Evolutionary conservation across 2,113 vertebrate genomes (phyloP).

Genomic region (Pomatorhinus ruficollis): DNA sequence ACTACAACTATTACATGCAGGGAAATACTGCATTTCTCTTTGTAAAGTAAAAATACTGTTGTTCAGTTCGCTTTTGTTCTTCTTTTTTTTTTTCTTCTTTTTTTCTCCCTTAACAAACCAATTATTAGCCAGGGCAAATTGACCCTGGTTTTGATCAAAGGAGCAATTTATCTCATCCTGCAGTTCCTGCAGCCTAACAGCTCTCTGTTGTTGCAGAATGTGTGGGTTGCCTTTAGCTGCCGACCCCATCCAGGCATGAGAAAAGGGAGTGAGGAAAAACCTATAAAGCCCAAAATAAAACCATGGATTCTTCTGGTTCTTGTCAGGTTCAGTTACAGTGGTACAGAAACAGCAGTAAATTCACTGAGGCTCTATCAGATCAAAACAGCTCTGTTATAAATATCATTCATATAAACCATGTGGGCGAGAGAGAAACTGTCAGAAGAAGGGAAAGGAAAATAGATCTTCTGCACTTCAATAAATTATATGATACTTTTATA

Average conservation of each 20-base stretch:
- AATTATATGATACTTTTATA: conserved; percentile 22
- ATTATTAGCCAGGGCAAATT: neutral
- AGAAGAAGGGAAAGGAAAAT: conserved; percentile 17
- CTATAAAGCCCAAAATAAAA: conserved; percentile 57
- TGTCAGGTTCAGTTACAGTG: conserved; percentile 48
- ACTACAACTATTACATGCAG: neutral
- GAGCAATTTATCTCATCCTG: neutral
- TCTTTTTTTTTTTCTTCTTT: neutral
- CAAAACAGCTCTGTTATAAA: conserved; percentile 49
- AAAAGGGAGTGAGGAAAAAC: conserved; percentile 32
- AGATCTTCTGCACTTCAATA: conserved; percentile 19
- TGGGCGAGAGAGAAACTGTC: neutral
- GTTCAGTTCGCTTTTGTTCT: neutral
- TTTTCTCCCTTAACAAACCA: neutral
- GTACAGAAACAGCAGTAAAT: conserved; percentile 54
- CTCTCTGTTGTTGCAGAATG: conserved; percentile 8
- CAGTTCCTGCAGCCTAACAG: neutral
- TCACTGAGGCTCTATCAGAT: conserved; percentile 43
- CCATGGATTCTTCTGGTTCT: conserved; percentile 28
- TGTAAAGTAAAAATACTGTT: neutral
- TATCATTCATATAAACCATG: conserved; percentile 49
- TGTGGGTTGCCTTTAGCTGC: neutral
- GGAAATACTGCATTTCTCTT: neutral
- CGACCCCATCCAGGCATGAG: neutral
- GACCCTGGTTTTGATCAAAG: conserved; percentile 40